phyloP scores from a whole-genome alignment of 2,888 invertebrate species.

The Ferdinandea cuprea region DNA sequence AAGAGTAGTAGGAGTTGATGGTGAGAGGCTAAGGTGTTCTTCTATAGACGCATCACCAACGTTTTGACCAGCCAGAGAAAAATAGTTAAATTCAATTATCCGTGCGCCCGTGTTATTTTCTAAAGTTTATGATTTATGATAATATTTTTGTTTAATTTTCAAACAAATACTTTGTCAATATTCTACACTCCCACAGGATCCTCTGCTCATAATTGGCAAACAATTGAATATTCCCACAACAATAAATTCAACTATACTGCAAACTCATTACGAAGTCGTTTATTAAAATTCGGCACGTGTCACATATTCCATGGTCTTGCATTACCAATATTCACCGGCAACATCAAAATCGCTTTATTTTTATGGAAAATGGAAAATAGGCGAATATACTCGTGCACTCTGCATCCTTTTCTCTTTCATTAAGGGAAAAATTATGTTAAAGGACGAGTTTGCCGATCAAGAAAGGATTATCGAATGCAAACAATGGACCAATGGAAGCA shows the following conservation, averaged over 20 bases:
- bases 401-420: constrained; percentile 6
- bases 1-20: no score
- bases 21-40: no score
- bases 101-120: no score
- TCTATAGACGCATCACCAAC: no score
- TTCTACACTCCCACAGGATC: neutral
- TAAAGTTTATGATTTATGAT: no score
- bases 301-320: constrained; percentile 21
- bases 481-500: constrained; percentile 41
- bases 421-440: constrained; percentile 2
- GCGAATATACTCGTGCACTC: constrained; percentile 3
- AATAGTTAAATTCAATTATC: no score
- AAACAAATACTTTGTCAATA: no score
- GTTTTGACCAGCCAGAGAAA: no score
- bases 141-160: neutral
- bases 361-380: constrained; percentile 13
- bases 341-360: constrained; percentile 41
- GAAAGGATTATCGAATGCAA: constrained; percentile 50
- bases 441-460: constrained; percentile 46
- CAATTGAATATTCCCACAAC: constrained; percentile 1
- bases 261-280: constrained; percentile 49
- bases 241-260: constrained; percentile 33
- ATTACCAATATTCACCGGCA: constrained; percentile 4
- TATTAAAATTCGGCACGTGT: constrained; percentile 59
- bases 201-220: neutral